Percentiles rank a stretch among this genome's conserved stretches.
These are phyloP conservation scores for Ormyrus nitidulus DNA, from an alignment of 2,888 invertebrate genomes.

Conservation along the genomic window DNA sequence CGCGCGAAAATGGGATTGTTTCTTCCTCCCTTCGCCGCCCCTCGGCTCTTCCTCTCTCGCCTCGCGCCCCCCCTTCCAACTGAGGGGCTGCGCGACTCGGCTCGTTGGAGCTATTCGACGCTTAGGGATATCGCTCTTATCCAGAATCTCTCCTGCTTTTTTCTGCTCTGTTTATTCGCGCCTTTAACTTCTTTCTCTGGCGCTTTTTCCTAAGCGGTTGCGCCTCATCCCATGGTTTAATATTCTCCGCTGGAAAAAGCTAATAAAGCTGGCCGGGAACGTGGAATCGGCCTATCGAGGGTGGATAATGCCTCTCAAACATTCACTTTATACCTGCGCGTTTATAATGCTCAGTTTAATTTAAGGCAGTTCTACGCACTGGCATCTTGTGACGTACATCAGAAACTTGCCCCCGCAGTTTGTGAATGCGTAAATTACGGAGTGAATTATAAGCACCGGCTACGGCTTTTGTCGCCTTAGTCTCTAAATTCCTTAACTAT, in stretches of 20 bases:
- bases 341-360: too few relatives aligned
- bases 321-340: too few relatives aligned
- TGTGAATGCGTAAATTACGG: not conserved
- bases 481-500: conserved; percentile 46
- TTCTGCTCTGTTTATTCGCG: conserved; percentile 41
- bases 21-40: conserved; percentile 47
- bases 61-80: conserved; percentile 54
- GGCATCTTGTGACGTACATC: too few relatives aligned
- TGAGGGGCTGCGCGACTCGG: conserved; percentile 4
- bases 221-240: too few relatives aligned
- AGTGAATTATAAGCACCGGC: not conserved
- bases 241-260: not conserved
- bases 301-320: too few relatives aligned
- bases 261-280: not conserved
- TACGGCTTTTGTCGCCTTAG: not conserved
- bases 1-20: conserved; percentile 62
- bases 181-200: conserved; percentile 41
- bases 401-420: too few relatives aligned
- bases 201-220: too few relatives aligned
- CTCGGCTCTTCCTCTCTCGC: not conserved
- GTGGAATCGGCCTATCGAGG: not conserved
- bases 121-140: conserved; percentile 56
- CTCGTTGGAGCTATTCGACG: conserved; percentile 53
- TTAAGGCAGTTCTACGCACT: too few relatives aligned
- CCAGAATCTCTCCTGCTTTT: conserved; percentile 8